These are phyloP conservation scores for Cichlasoma orientale DNA, from an alignment of 2,797 vertebrate genomes.

Conservation along the genomic window DNA sequence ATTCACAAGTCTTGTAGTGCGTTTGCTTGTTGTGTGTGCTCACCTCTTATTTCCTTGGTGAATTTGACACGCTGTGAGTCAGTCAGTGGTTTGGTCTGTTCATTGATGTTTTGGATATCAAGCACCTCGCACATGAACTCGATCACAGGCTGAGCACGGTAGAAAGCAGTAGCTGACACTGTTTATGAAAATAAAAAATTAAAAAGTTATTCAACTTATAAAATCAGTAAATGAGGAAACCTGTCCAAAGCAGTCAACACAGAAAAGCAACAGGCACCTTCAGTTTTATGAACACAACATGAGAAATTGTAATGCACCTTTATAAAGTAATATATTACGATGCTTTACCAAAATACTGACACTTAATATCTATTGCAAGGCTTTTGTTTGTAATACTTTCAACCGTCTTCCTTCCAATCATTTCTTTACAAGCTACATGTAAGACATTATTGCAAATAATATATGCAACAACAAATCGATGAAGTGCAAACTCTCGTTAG, in stretches of 20 bases:
- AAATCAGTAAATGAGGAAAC: background rate
- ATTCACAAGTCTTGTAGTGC: background rate
- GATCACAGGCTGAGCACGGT: conserved; percentile 98
- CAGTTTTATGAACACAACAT: background rate
- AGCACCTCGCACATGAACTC: conserved; percentile 99
- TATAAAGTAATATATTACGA: background rate
- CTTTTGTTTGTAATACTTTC: background rate
- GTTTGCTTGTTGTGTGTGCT: conserved; percentile 14
- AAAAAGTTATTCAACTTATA: background rate
- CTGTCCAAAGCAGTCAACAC: background rate
- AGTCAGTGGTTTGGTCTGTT: conserved; percentile 97
- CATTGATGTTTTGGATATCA: conserved; percentile 98
- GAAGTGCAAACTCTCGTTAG: no score
- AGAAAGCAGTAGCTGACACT: conserved; percentile 99
- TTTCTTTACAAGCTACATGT: background rate
- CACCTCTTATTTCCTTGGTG: conserved; percentile 99
- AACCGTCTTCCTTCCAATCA: rapidly evolving
- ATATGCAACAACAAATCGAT: no score
- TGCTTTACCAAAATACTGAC: background rate
- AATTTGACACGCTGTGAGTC: conserved; percentile 99
- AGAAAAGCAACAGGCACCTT: background rate
- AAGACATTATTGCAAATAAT: no score
- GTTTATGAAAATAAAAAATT: rapidly evolving
- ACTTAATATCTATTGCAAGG: background rate
- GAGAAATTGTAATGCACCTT: background rate